Conservation (phyloP, 1,140 invertebrate genomes). For the Drosophila guanche region DNA sequence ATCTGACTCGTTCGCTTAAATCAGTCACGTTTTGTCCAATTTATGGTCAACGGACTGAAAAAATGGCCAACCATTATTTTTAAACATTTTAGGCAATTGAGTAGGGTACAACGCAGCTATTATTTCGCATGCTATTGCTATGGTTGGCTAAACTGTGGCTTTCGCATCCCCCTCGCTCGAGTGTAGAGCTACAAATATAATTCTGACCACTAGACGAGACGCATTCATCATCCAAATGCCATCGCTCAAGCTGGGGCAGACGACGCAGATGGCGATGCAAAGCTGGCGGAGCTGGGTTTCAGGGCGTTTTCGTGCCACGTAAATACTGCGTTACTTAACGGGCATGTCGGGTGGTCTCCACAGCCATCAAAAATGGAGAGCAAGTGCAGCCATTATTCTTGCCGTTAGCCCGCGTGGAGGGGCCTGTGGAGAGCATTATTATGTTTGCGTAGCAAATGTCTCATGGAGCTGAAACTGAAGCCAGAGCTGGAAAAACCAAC, state of each 20-base stretch:
- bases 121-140: too few relatives aligned
- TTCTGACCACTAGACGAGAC: slow-evolving; percentile 53
- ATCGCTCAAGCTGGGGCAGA: slow-evolving; percentile 8
- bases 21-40: too few relatives aligned
- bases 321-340: slow-evolving; percentile 59
- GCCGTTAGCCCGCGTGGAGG: slow-evolving; percentile 4
- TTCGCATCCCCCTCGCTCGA: too few relatives aligned
- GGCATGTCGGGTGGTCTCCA: slow-evolving; percentile 39
- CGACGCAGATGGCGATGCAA: background rate
- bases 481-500: slow-evolving; percentile 29
- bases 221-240: slow-evolving; percentile 56
- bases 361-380: slow-evolving; percentile 51
- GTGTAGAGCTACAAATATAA: slow-evolving; percentile 12
- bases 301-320: slow-evolving; percentile 15
- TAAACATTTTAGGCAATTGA: too few relatives aligned
- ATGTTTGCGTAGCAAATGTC: slow-evolving; percentile 66
- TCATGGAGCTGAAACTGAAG: slow-evolving; percentile 42
- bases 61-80: too few relatives aligned
- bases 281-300: background rate
- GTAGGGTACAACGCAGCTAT: too few relatives aligned
- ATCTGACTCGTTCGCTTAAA: too few relatives aligned
- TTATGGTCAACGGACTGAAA: too few relatives aligned
- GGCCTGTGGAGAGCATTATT: slow-evolving; percentile 31
- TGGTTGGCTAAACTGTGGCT: too few relatives aligned
- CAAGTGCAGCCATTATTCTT: slow-evolving; percentile 65